These are phyloP conservation scores for Agapornis roseicollis DNA, from an alignment of 2,113 vertebrate species.

Conservation along the genomic window DNA sequence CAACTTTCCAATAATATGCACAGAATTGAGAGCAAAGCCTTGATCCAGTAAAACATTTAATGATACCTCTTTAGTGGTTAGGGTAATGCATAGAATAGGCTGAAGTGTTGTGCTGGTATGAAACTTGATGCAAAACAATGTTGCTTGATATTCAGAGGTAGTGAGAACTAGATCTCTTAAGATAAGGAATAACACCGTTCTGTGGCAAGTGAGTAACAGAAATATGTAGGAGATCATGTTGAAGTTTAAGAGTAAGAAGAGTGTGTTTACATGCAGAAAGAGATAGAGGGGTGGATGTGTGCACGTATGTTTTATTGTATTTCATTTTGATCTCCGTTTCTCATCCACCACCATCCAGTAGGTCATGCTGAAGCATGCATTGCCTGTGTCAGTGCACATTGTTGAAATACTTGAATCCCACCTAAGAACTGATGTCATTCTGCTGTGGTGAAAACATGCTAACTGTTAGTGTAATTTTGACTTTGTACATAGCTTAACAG, in stretches of 20 bases:
- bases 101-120: neutral
- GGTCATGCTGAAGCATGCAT: neutral
- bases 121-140: neutral
- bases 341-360: neutral
- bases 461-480: neutral
- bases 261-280: rapidly evolving
- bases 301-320: neutral
- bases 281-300: neutral
- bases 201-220: neutral
- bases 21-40: neutral
- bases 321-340: neutral
- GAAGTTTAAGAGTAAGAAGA: neutral
- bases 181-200: neutral
- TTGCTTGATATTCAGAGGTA: neutral
- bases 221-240: neutral
- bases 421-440: neutral
- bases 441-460: neutral
- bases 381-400: neutral
- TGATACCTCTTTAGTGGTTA: neutral
- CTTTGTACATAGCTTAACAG: neutral
- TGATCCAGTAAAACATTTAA: neutral
- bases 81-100: neutral
- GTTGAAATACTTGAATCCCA: neutral
- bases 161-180: neutral
- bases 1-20: neutral